Conservation (phyloP, 2,888 invertebrate species). For the Pandemis cinnamomeana region DNA sequence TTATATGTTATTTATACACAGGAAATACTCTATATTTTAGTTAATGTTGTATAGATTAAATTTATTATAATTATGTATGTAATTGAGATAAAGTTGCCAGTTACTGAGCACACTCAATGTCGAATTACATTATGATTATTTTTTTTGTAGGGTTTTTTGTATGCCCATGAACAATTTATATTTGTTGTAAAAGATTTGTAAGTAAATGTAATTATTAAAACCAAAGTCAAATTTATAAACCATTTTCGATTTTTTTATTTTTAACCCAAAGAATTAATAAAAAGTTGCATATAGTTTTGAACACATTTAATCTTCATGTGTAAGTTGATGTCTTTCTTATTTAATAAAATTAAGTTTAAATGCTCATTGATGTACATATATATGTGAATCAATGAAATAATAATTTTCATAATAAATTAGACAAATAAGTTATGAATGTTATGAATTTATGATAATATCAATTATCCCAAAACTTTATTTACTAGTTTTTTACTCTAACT, state of each 20-base stretch:
- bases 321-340: neutral
- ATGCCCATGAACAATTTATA: conserved; percentile 50
- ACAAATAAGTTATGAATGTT: neutral
- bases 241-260: neutral
- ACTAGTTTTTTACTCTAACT: no score
- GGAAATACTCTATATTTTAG: conserved; percentile 23
- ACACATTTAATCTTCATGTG: neutral
- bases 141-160: conserved; percentile 51
- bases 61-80: conserved; percentile 12
- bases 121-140: conserved; percentile 34
- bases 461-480: no score
- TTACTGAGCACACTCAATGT: conserved; percentile 25
- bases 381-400: neutral
- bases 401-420: conserved; percentile 1
- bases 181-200: conserved; percentile 61
- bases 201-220: conserved; percentile 66
- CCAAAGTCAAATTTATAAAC: conserved; percentile 50
- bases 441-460: no score
- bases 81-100: conserved; percentile 26
- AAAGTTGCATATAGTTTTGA: neutral
- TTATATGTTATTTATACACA: conserved; percentile 18
- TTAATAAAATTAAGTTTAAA: neutral
- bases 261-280: neutral
- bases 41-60: conserved; percentile 29
- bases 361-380: neutral